These are phyloP conservation scores for Fulica atra DNA, from an alignment of 2,113 vertebrate species.

Conservation along the genomic window DNA sequence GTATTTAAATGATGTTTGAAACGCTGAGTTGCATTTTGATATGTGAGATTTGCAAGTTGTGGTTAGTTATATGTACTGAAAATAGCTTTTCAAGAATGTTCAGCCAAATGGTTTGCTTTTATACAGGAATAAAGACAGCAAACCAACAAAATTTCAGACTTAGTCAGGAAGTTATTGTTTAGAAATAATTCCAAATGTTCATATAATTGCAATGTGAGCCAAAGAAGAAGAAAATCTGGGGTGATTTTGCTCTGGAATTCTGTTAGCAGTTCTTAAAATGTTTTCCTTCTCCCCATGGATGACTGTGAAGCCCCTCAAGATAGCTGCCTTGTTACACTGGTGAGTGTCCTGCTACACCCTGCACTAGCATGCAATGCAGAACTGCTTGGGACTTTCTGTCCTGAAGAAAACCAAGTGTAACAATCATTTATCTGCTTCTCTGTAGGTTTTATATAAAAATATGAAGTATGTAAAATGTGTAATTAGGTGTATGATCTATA, in stretches of 20 bases:
- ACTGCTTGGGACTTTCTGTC: not conserved
- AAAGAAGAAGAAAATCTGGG: not conserved
- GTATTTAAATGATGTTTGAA: not conserved
- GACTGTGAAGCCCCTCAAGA: not conserved
- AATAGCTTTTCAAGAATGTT: not conserved
- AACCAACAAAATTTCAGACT: not conserved
- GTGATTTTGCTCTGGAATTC: not conserved
- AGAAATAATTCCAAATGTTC: not conserved
- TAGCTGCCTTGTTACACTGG: not conserved
- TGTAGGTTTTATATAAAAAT: not conserved
- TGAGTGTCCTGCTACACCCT: not conserved
- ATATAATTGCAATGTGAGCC: not conserved
- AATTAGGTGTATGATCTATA: not conserved
- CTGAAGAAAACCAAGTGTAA: not conserved
- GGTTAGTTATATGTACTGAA: not conserved
- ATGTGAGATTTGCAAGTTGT: not conserved
- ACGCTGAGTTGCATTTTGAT: not conserved
- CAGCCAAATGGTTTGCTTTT: constrained; percentile 3
- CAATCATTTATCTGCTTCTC: not conserved
- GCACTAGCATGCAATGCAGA: not conserved
- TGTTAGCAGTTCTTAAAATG: not conserved
- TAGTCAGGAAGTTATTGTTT: not conserved
- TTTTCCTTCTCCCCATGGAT: not conserved
- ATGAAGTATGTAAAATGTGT: not conserved
- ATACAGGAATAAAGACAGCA: not conserved